Conservation (phyloP, 2,113 vertebrate genomes). For the Scopus umbretta region DNA sequence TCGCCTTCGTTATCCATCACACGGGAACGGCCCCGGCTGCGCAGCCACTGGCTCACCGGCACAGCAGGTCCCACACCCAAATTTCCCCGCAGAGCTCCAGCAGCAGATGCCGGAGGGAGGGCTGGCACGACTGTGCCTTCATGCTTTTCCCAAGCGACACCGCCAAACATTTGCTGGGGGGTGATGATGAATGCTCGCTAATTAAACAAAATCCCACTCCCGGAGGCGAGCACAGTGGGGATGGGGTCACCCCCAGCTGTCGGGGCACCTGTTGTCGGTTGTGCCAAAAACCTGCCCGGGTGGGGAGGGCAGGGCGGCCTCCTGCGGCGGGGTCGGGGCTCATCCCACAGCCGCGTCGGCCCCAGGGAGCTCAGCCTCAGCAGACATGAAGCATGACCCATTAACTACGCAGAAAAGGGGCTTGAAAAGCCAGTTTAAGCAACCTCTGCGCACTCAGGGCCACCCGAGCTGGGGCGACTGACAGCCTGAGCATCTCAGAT, state of each 20-base stretch:
- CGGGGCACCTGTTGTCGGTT: neutral
- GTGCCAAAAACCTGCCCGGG: neutral
- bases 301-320: neutral
- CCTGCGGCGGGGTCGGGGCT: neutral
- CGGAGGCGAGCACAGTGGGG: neutral
- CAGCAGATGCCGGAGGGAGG: neutral
- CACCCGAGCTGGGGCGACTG: accelerated
- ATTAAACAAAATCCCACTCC: neutral
- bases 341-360: accelerated
- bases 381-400: neutral
- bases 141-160: neutral
- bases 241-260: neutral
- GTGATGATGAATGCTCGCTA: neutral
- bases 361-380: neutral
- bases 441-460: neutral
- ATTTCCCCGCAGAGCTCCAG: neutral
- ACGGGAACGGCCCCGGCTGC: accelerated
- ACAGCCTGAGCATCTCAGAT: neutral
- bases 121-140: neutral
- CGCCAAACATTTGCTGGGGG: neutral
- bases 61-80: neutral
- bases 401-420: neutral
- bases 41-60: neutral
- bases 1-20: neutral
- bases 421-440: neutral